A percentile compares a stretch with the other conserved stretches of the same genome.
phyloP scores from a whole-genome alignment of 2,888 invertebrate genomes.

The Troilus luridus region DNA sequence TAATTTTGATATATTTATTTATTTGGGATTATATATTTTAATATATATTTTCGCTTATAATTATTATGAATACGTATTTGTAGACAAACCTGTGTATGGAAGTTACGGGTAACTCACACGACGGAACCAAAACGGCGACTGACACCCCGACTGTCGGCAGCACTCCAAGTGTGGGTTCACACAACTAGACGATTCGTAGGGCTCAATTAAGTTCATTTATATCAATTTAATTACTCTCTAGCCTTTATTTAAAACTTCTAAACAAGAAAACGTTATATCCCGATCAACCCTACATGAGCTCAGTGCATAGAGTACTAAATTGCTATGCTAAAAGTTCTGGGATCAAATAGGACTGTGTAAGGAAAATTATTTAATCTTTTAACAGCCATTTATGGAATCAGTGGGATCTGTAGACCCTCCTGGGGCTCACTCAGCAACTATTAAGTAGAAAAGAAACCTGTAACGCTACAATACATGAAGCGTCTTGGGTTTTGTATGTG shows the following conservation, averaged over 20 bases:
- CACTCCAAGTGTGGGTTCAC: background rate
- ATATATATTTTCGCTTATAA: background rate
- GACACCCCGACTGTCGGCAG: background rate
- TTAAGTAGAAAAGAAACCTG: too few species aligned
- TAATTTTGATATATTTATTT: background rate
- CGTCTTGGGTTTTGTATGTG: too few species aligned
- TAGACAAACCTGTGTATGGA: slow-evolving; percentile 9
- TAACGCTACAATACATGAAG: too few species aligned
- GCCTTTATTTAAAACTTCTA: background rate
- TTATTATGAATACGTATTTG: slow-evolving; percentile 6
- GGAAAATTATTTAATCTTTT: too few species aligned
- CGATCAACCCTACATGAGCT: background rate
- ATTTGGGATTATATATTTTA: background rate
- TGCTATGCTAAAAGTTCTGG: too few species aligned
- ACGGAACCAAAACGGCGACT: slow-evolving; percentile 3
- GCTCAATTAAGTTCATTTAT: background rate
- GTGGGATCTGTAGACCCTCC: too few species aligned
- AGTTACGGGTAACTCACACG: background rate
- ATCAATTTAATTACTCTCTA: background rate
- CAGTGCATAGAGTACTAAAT: too few species aligned
- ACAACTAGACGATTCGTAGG: background rate
- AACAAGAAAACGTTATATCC: background rate
- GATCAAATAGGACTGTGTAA: too few species aligned
- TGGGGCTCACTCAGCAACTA: too few species aligned
- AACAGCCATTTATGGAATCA: too few species aligned